Evolutionary conservation across 92 coral and sea anemone species (phyloP), one percentile per base, ranked within the genome.

Genomic region (Phymanthus crucifer): DNA sequence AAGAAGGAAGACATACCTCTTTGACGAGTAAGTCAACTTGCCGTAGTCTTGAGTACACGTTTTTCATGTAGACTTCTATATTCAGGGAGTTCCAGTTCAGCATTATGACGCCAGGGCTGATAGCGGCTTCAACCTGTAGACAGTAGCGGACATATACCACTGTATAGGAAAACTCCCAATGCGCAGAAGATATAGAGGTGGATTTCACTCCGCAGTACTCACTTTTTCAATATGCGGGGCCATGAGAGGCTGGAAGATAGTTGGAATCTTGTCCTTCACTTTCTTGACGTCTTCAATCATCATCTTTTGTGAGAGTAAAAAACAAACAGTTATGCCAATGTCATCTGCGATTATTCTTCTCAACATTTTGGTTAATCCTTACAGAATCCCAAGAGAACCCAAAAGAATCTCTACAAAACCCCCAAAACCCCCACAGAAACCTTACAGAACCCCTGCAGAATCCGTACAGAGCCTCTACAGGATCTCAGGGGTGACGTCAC

Each of bases 41-140:
- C 71, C 94, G 82, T 24, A 92, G 88, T 75, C 94, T 85, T 58
- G 75, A 70, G 78, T 92, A 90, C 32, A 92, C 94, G 72, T 87
- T 87, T n/a, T 85, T 84, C 80, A 84, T 89, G 90, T 84, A 92
- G 43, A 73, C 66, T 64, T 83, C 78, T 37, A 90, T 92, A 84
- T 92, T 92, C 52, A 92, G 73, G 29, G 97, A 92, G 32, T 92
- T 92, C 97, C 97, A 92, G 81, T 92, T 90, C 27, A 92, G 87
- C 97, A 92, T 92, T 31, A 84, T 82, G 12, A 92, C 78, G 35
- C 97, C 97, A 0, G 97, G 97, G 72, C 92, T 90, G 32, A 92
- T 79, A 17, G 92, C 97, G 6, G 88, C 87, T 24, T 92, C 97
- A 70, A 92, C 97, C 97, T 92, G 47, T 32, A 57, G 64, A n/a